Base-by-base conservation (phyloP, 2,113 vertebrate genomes). In the Anguilla rostrata region DNA sequence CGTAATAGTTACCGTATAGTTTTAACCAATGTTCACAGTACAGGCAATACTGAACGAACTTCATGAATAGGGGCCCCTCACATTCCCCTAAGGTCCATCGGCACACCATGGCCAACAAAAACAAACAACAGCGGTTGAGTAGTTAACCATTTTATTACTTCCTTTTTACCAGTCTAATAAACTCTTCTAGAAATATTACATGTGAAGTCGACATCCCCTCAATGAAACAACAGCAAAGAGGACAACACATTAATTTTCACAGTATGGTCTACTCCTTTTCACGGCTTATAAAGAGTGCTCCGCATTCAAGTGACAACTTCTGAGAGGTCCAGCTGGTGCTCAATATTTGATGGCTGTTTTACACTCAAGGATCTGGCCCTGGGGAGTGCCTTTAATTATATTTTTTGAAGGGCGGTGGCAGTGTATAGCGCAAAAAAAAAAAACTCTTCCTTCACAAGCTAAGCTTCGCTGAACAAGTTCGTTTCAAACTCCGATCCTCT, bases 91-190 rank as follows among this genome's bases (percentile, higher is more conserved):
- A 75, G 26, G 9, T 12, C 22, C 71, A 34, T 34, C 26, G 34
- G n/a, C 71, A 22, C 71, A 75, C 71, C 71, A 75, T 34, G 71
- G 81, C 34, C 34, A 84, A 84, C 20, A 71, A 83, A 78, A 43
- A 86, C 79, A 43, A 81, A 56, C 85, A 86, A 85, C 75, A 80
- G 39, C 1, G 49, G 43, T 34, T 16, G 53, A 81, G 43, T 82
- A 20, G 8, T 82, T 86, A 82, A 46, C 39, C 46, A 85, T 89
- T 95, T 96, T 95, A 95, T 95, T 96, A 94, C 87, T 88, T 94
- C 90, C 91, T 93, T 93, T 34, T 93, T 87, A 93, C 95, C 93
- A 94, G 92, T 92, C 93, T 94, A 95, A 95, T 94, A 94, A 94
- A 94, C 92, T 95, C 92, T 92, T 89, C 92, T 94, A 94, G 82